Evolutionary conservation across 1,140 invertebrate species (phyloP).

Genomic region (Scaptodrosophila lebanonensis): DNA sequence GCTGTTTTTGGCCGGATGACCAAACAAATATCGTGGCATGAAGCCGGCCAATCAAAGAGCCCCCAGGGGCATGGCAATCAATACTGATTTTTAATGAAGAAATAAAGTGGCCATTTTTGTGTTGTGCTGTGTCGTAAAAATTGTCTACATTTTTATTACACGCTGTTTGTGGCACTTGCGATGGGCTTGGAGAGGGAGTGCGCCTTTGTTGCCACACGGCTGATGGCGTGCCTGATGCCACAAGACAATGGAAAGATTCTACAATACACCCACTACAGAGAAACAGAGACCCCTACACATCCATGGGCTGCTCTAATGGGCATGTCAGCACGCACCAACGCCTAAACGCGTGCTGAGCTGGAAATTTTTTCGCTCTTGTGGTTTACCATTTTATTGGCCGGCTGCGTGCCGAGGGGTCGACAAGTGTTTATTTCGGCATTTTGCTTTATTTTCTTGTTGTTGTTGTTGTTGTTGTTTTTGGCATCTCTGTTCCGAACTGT

Average conservation of each 20-base stretch:
- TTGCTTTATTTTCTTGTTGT: constrained; percentile 36
- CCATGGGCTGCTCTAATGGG: too few relatives aligned
- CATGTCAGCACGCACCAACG: constrained; percentile 34
- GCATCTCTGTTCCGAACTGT: too few relatives aligned
- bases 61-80: constrained; percentile 40
- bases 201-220: constrained; percentile 24
- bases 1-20: too few relatives aligned
- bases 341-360: constrained; percentile 62
- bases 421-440: constrained; percentile 74
- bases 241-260: constrained; percentile 32
- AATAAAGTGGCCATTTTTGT: constrained; percentile 69
- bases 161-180: constrained; percentile 9
- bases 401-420: constrained; percentile 28
- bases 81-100: constrained; percentile 73
- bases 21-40: too few relatives aligned
- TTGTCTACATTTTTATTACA: constrained; percentile 73
- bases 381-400: constrained; percentile 16
- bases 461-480: constrained; percentile 6
- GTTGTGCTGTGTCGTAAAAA: constrained; percentile 60
- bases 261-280: not conserved
- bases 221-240: constrained; percentile 16
- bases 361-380: constrained; percentile 69
- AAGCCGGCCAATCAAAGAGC: too few relatives aligned
- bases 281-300: not conserved
- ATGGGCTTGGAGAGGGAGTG: constrained; percentile 5